Percentiles rank a stretch among this genome's conserved stretches.
These are phyloP conservation scores for Steatocranus sp. DNA, from an alignment of 2,797 vertebrate species.

Conservation along the genomic window DNA sequence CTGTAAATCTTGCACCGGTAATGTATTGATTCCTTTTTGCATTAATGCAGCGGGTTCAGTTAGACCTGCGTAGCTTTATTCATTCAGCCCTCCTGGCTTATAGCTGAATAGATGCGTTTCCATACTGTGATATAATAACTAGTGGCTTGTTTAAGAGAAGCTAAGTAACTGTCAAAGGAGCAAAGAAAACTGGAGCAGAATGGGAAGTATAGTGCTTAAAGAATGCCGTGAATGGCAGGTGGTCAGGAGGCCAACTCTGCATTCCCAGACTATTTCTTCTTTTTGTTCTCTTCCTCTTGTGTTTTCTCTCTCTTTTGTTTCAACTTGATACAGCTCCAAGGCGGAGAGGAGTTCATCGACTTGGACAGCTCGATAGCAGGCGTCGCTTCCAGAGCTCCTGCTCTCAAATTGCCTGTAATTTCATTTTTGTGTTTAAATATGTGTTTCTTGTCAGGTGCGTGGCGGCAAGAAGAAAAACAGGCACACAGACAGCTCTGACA, in stretches of 20 bases:
- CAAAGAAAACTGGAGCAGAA: background rate
- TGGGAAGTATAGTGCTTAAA: background rate
- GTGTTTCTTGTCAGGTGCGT: slow-evolving; percentile 69
- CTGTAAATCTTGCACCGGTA: background rate
- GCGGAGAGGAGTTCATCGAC: slow-evolving; percentile 48
- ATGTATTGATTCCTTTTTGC: background rate
- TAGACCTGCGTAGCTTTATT: background rate
- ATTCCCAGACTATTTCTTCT: background rate
- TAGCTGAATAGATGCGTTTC: background rate
- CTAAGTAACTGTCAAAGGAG: background rate
- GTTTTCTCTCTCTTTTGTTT: background rate
- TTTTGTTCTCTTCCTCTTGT: background rate
- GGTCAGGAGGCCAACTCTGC: background rate
- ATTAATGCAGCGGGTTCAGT: background rate
- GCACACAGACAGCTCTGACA: slow-evolving; percentile 67
- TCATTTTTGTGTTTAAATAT: slow-evolving; percentile 71
- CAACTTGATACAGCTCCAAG: background rate
- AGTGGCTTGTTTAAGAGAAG: background rate
- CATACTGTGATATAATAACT: background rate
- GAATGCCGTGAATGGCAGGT: background rate
- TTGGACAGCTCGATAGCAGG: slow-evolving; percentile 41
- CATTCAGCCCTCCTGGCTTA: background rate
- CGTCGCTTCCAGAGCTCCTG: slow-evolving; percentile 12
- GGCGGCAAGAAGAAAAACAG: slow-evolving; percentile 43
- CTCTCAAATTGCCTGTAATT: slow-evolving; percentile 65